Evolutionary conservation across 1,140 invertebrate species (phyloP).

Genomic region (Doryteuthis pealeii): DNA sequence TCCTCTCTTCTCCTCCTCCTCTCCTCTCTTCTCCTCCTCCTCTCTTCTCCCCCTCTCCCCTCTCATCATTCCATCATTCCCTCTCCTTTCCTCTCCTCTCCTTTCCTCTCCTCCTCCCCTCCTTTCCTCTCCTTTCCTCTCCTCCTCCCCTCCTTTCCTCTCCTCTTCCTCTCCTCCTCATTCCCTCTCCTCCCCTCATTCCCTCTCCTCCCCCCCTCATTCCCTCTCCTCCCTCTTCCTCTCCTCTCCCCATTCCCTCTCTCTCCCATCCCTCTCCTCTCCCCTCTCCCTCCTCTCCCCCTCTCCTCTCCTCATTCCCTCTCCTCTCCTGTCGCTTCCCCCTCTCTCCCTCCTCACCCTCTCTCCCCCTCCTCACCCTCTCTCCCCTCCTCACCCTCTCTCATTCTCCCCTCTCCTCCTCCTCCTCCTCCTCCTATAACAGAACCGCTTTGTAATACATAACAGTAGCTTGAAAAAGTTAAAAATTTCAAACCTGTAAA

Average conservation of each 20-base stretch:
- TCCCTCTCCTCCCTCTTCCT: not conserved
- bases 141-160: not conserved
- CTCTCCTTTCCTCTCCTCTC: not conserved
- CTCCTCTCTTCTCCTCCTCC: too few species aligned
- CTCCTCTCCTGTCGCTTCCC: not conserved
- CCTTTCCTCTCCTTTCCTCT: not conserved
- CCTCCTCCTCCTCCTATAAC: too few species aligned
- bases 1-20: too few species aligned
- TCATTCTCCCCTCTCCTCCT: too few species aligned
- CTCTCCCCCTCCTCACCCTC: too few species aligned
- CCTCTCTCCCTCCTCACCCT: too few species aligned
- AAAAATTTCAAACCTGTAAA: too few species aligned
- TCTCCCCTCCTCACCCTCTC: too few species aligned
- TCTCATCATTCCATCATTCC: not conserved
- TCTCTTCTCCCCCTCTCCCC: too few species aligned
- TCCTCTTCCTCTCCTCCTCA: not conserved
- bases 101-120: not conserved
- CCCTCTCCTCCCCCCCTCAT: not conserved
- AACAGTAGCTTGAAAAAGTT: too few species aligned
- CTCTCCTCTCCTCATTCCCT: not conserved
- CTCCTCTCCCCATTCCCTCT: not conserved
- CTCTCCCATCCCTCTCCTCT: not conserved
- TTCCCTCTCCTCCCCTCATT: not conserved
- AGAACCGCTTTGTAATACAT: too few species aligned
- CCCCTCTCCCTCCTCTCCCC: not conserved